Percentiles rank a stretch among this genome's conserved stretches.
These are phyloP conservation scores for Germaria angustata DNA, from an alignment of 2,888 invertebrate species.

Conservation along the genomic window DNA sequence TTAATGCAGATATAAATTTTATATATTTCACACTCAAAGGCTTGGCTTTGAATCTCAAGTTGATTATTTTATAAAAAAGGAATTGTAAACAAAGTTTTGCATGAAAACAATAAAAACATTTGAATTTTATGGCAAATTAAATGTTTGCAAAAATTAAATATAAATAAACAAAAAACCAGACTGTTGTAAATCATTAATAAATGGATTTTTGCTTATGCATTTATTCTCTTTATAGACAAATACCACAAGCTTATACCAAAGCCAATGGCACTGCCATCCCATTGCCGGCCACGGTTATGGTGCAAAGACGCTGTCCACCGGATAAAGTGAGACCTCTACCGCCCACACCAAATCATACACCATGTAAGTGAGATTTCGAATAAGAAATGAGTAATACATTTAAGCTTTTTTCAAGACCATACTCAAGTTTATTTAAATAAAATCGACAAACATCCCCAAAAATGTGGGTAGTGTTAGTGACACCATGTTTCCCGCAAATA, in stretches of 20 bases:
- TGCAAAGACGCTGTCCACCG: slow-evolving; percentile 88
- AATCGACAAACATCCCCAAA: slow-evolving; percentile 56
- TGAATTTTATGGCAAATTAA: slow-evolving; percentile 24
- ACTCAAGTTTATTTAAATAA: neutral
- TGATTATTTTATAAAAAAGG: neutral
- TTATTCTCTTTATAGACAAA: slow-evolving; percentile 83
- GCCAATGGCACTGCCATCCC: slow-evolving; percentile 88
- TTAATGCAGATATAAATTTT: slow-evolving; percentile 49
- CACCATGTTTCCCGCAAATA: slow-evolving; percentile 28
- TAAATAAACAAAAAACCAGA: neutral
- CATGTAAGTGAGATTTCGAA: slow-evolving; percentile 76
- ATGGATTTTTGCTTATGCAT: neutral
- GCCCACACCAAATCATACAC: slow-evolving; percentile 83
- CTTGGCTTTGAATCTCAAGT: slow-evolving; percentile 25
- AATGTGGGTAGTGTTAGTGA: slow-evolving; percentile 1
- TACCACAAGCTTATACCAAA: slow-evolving; percentile 83
- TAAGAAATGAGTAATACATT: neutral
- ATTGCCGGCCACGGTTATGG: slow-evolving; percentile 88
- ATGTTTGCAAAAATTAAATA: slow-evolving; percentile 30
- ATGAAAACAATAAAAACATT: neutral
- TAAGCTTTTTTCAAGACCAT: slow-evolving; percentile 4
- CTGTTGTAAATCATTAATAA: slow-evolving; percentile 1
- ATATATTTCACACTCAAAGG: slow-evolving; percentile 25
- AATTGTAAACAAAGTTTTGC: slow-evolving; percentile 32
- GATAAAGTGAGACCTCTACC: slow-evolving; percentile 89